These are phyloP conservation scores for Diarsia dahlii DNA, from an alignment of 2,888 invertebrate genomes.

Conservation along the genomic window DNA sequence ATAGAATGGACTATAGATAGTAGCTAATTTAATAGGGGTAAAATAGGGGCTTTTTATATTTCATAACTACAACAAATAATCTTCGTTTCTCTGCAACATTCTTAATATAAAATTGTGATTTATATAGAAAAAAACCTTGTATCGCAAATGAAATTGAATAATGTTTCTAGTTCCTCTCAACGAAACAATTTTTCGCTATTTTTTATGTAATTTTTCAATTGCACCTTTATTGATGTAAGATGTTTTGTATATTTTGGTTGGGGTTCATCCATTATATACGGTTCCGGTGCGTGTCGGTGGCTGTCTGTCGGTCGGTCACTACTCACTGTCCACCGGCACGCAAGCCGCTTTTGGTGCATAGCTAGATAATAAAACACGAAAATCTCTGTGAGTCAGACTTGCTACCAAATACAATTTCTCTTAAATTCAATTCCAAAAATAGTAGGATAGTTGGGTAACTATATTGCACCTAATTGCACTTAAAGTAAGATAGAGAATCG, in stretches of 20 bases:
- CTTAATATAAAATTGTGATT: conserved; percentile 67
- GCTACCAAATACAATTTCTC: conserved; percentile 78
- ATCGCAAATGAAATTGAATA: conserved; percentile 69
- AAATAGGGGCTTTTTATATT: conserved; percentile 83
- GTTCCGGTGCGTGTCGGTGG: conserved; percentile 65
- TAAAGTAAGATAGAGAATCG: conserved; percentile 76
- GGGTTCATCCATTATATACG: conserved; percentile 71
- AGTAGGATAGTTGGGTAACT: conserved; percentile 77
- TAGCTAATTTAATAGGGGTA: conserved; percentile 87
- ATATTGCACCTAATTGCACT: conserved; percentile 80
- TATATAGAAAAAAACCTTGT: conserved; percentile 56
- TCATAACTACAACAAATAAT: conserved; percentile 56
- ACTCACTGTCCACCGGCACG: conserved; percentile 26
- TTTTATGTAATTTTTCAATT: conserved; percentile 73
- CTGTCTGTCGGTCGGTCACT: conserved; percentile 9
- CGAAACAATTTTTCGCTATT: conserved; percentile 70
- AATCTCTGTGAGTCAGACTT: conserved; percentile 63
- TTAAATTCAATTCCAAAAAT: conserved; percentile 73
- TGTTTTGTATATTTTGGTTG: conserved; percentile 82
- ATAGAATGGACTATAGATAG: conserved; percentile 85
- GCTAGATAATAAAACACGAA: conserved; percentile 70
- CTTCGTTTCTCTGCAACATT: conserved; percentile 67
- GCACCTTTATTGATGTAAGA: conserved; percentile 73
- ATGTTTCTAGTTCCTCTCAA: conserved; percentile 75
- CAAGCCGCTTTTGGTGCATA: conserved; percentile 74